A percentile compares a stretch with the other conserved stretches of the same genome.
These are phyloP conservation scores for Procambarus clarkii DNA, from an alignment of 1,140 invertebrate species.

Conservation along the genomic window DNA sequence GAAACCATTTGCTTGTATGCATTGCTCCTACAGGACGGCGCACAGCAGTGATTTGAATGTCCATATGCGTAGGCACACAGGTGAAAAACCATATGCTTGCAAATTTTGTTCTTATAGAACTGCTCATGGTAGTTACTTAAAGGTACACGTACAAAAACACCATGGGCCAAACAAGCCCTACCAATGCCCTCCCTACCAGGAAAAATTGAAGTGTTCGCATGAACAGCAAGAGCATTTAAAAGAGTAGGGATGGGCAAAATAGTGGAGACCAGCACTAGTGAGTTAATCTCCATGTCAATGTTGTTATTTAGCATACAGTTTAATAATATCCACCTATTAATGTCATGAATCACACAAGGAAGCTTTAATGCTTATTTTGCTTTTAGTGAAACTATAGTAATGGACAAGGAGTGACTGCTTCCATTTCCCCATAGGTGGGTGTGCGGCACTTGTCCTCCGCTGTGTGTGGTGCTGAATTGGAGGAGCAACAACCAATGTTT, in stretches of 20 bases:
- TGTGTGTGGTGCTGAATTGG: conserved; percentile 10
- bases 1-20: conserved; percentile 27
- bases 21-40: conserved; percentile 32
- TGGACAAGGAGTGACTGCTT: conserved; percentile 32
- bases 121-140: conserved; percentile 22
- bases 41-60: conserved; percentile 32
- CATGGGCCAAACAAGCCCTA: neutral
- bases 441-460: conserved; percentile 26
- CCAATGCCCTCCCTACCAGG: neutral
- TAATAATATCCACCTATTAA: neutral
- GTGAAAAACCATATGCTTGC: conserved; percentile 30
- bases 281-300: neutral
- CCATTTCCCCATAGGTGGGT: conserved; percentile 43
- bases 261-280: neutral
- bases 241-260: neutral
- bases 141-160: conserved; percentile 20
- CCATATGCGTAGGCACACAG: conserved; percentile 22
- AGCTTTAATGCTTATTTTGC: neutral
- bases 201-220: neutral
- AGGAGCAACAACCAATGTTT: conserved; percentile 19
- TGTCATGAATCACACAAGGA: neutral
- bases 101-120: conserved; percentile 19
- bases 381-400: neutral
- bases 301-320: neutral
- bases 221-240: neutral